These are phyloP conservation scores for Antitype chi DNA, from an alignment of 2,888 invertebrate genomes.

Conservation along the genomic window DNA sequence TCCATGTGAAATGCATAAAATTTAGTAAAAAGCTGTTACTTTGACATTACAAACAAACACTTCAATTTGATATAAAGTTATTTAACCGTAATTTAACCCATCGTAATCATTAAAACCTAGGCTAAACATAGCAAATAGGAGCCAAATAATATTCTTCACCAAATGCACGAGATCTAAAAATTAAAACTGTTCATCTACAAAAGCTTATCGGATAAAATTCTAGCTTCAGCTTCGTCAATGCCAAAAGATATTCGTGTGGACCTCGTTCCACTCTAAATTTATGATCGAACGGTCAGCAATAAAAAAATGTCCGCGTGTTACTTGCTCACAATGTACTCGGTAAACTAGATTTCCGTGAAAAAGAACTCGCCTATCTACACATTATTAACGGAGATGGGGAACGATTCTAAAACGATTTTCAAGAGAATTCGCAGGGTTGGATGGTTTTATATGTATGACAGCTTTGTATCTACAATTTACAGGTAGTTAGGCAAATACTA, in stretches of 20 bases:
- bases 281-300: conserved; percentile 15
- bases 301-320: conserved; percentile 17
- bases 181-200: conserved; percentile 10
- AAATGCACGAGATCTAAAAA: background rate
- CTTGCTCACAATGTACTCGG: conserved; percentile 12
- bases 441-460: background rate
- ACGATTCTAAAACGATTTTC: conserved; percentile 11
- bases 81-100: background rate
- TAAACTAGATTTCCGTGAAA: conserved; percentile 11
- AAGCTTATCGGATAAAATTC: conserved; percentile 9
- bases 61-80: no score
- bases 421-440: background rate
- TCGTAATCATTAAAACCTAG: background rate
- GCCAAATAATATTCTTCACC: no score
- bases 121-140: background rate
- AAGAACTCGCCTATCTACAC: background rate
- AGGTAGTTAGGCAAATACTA: background rate
- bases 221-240: conserved; percentile 10
- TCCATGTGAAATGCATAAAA: background rate
- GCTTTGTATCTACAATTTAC: conserved; percentile 5
- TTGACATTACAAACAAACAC: no score
- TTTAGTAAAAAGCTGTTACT: no score
- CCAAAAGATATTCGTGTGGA: conserved; percentile 27
- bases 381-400: conserved; percentile 37
- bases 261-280: conserved; percentile 26